phyloP scores from a whole-genome alignment of 2,113 vertebrate species.

The Reinhardtius hippoglossoides region DNA sequence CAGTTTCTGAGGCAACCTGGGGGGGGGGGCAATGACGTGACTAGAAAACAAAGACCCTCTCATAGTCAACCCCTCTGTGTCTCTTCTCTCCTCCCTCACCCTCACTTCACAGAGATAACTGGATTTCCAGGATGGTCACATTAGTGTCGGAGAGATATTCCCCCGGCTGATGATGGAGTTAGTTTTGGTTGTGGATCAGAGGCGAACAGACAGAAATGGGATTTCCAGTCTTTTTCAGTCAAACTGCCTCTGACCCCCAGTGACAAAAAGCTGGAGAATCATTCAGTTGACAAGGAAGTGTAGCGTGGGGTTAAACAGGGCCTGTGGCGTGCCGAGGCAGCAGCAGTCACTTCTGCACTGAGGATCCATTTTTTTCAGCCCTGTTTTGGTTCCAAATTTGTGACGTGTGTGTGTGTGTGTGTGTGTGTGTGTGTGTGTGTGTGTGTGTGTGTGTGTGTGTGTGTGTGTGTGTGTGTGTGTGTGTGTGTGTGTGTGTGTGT shows the following conservation, averaged over 20 bases:
- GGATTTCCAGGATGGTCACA: slow-evolving; percentile 64
- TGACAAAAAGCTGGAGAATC: slow-evolving; percentile 62
- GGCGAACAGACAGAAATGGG: slow-evolving; percentile 55
- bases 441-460: slow-evolving; percentile 29
- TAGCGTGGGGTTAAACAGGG: slow-evolving; percentile 31
- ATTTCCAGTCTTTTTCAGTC: slow-evolving; percentile 66
- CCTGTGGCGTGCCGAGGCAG: slow-evolving; percentile 27
- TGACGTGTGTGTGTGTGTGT: slow-evolving; percentile 26
- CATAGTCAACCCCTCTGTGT: background rate
- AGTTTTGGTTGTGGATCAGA: slow-evolving; percentile 73
- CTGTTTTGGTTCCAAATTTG: slow-evolving; percentile 21
- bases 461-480: slow-evolving; percentile 30
- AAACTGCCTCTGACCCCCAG: slow-evolving; percentile 49
- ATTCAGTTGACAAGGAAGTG: slow-evolving; percentile 40
- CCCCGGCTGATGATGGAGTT: slow-evolving; percentile 59
- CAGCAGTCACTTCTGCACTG: slow-evolving; percentile 22
- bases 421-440: slow-evolving; percentile 26
- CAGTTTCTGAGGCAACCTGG: slow-evolving; percentile 10
- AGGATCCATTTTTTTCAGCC: slow-evolving; percentile 40
- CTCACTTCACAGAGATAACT: slow-evolving; percentile 44
- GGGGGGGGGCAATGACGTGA: too few relatives aligned
- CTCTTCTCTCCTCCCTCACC: slow-evolving; percentile 16
- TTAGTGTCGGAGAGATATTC: slow-evolving; percentile 63
- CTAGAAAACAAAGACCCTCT: slow-evolving; percentile 37
- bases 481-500: slow-evolving; percentile 27